These are phyloP conservation scores for Drosophila kuntzei DNA, from an alignment of 2,888 invertebrate species.

Conservation along the genomic window DNA sequence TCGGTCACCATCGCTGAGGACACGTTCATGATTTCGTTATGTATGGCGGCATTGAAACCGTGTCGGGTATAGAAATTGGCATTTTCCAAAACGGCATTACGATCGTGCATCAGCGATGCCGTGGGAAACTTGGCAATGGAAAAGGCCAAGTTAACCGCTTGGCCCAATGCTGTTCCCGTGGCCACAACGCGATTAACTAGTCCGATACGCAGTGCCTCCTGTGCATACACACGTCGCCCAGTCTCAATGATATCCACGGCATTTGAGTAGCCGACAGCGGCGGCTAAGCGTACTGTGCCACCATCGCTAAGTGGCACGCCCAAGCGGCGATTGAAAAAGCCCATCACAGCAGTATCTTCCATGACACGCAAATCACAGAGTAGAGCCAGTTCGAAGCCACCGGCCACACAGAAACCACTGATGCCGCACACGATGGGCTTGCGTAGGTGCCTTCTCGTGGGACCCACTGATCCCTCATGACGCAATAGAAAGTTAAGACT, in stretches of 20 bases:
- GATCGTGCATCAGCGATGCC: conserved; percentile 83
- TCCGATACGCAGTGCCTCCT: conserved; percentile 93
- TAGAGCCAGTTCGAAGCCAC: conserved; percentile 95
- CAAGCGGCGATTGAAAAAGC: conserved; percentile 93
- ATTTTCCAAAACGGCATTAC: conserved; percentile 86
- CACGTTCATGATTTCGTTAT: conserved; percentile 88
- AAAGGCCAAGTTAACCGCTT: conserved; percentile 90
- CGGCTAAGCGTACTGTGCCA: conserved; percentile 93
- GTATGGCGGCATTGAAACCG: conserved; percentile 87
- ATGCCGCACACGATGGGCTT: conserved; percentile 96
- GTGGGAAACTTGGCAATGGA: conserved; percentile 94
- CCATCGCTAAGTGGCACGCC: conserved; percentile 94
- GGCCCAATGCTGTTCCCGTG: conserved; percentile 94
- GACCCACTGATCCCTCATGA: conserved; percentile 87
- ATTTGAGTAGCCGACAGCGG: conserved; percentile 92
- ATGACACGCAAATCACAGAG: conserved; percentile 96
- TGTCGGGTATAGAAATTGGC: conserved; percentile 88
- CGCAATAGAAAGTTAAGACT: conserved; percentile 81
- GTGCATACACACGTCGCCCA: conserved; percentile 91
- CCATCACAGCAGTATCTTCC: conserved; percentile 92
- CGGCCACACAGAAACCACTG: conserved; percentile 95
- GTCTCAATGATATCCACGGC: conserved; percentile 95
- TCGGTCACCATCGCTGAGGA: conserved; percentile 88
- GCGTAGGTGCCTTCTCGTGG: conserved; percentile 89
- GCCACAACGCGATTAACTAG: conserved; percentile 92